Base-by-base conservation (phyloP, 2,113 vertebrate species). In the Crotalus tigris region DNA sequence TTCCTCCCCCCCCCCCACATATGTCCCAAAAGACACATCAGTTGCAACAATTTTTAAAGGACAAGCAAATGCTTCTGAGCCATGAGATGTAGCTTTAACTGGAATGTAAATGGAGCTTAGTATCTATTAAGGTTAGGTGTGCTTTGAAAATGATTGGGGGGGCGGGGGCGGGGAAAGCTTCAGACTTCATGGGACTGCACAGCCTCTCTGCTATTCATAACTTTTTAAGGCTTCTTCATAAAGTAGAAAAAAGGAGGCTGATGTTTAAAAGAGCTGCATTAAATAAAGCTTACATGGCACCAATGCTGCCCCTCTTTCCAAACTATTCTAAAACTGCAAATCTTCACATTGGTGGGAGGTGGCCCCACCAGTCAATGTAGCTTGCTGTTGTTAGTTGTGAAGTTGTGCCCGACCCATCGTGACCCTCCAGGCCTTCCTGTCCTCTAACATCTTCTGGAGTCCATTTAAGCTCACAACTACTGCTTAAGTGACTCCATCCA, bases 11-110 rank as follows among this genome's bases (percentile, higher is more conserved):
- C 61, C 12, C 5, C 46, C 69, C 0, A 91, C 24, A 19, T 59
- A 92, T 91, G 1, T 89, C 12, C 5, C 58, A 86, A 44, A 44
- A 91, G 87, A 17, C 17, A 89, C 92, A 0, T 92, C 90, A 69
- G 75, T 91, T 2, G 51, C 91, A 1, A 19, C 51, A 75, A 89
- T 86, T 94, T 69, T 95, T 94, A 94, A 95, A 96, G 96, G 95
- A 96, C 94, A 93, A 89, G 93, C 91, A 94, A 88, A 94, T 64
- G 61, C 29, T 17, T 93, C n/a, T 88, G 86, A 69, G 0, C 12
- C 64, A 69, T 8, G 49, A 69, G 49, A n/a, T n/a, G 44, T 49
- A 19, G 75, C 12, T 44, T 92, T 19, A 44, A 23, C 4, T 54
- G 54, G 75, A 59, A 29, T 51, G 17, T 46, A 26, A 12, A 85